Evolutionary conservation across 2,113 vertebrate genomes (phyloP), one percentile per base, ranked within the genome.

Genomic region (Synchiropus splendidus): DNA sequence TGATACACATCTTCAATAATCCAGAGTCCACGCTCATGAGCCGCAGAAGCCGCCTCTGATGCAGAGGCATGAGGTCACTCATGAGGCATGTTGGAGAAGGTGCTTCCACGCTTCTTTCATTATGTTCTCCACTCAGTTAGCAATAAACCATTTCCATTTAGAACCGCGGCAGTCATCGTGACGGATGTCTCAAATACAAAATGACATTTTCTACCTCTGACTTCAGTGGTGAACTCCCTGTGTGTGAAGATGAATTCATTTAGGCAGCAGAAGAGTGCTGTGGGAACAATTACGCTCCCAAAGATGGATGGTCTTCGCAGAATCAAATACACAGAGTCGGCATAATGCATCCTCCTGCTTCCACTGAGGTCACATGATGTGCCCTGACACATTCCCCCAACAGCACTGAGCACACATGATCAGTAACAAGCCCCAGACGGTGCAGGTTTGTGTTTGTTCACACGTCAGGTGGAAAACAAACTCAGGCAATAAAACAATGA

Each of bases 331-430:
- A 40, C 18, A 16, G 2, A 47, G 14, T 30, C 39, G 13, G 35
- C 31, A 40, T 27, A 40, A 27, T 39, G 33, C 6, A 11, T 10
- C 39, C 10, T 11, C 12, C n/a, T 30, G 40, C 13, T 13, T 33
- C 14, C 18, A 18, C 4, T 10, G 2, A 5, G 30, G 35, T 51
- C 3, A 6, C n/a, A 16, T 11, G 3, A 14, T 12, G 13, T 32
- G 31, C 34, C 43, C 35, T 31, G 2, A 27, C 14, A 13, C 3
- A 15, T 33, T 52, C 15, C 34, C 14, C 18, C 12, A 17, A 12
- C 14, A 1, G 12, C 51, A 55, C 40, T 55, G n/a, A 52, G 40
- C 40, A 38, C 16, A 30, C 18, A 35, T 18, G 21, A 45, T 54
- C 46, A 45, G 16, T 18, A 27, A 18, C 10, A 38, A 32, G 31